A percentile compares a stretch with the other conserved stretches of the same genome.
phyloP scores from a whole-genome alignment of 2,888 invertebrate genomes.

The Andricus quercusramuli region DNA sequence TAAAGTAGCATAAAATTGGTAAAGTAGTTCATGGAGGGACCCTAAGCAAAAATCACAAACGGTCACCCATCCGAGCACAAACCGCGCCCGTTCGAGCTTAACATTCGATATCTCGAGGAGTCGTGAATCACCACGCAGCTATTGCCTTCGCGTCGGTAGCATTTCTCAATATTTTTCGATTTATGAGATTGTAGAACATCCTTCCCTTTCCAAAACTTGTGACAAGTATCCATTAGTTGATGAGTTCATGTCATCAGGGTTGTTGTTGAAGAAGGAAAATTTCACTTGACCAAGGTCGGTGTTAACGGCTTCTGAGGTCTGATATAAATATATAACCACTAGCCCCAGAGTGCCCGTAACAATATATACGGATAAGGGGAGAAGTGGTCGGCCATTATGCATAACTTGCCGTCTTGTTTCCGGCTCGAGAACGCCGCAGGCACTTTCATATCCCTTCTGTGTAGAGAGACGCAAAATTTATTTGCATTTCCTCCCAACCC shows the following conservation, averaged over 20 bases:
- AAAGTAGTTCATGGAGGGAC: no score
- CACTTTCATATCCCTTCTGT: conserved; percentile 42
- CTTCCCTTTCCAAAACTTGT: not conserved
- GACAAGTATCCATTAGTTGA: not conserved
- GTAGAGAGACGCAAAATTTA: conserved; percentile 46
- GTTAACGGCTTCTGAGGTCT: conserved; percentile 30
- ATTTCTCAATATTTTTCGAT: no score
- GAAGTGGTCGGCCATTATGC: conserved; percentile 52
- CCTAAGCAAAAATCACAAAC: no score
- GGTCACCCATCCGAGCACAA: no score
- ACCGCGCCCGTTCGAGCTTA: no score
- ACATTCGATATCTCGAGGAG: no score
- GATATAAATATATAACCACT: conserved; percentile 48
- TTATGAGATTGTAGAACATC: not conserved
- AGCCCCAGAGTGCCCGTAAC: conserved; percentile 59
- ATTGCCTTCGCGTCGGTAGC: no score
- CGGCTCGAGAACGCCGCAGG: conserved; percentile 46
- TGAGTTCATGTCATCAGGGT: not conserved
- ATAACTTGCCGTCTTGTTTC: conserved; percentile 52
- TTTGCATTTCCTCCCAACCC: conserved; percentile 36
- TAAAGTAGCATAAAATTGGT: no score
- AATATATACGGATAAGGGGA: conserved; percentile 59
- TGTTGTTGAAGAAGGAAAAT: not conserved
- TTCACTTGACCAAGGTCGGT: not conserved
- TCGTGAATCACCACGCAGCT: no score